Evolutionary conservation across 1,140 invertebrate species (phyloP).

Genomic region (Eriosoma lanigerum): DNA sequence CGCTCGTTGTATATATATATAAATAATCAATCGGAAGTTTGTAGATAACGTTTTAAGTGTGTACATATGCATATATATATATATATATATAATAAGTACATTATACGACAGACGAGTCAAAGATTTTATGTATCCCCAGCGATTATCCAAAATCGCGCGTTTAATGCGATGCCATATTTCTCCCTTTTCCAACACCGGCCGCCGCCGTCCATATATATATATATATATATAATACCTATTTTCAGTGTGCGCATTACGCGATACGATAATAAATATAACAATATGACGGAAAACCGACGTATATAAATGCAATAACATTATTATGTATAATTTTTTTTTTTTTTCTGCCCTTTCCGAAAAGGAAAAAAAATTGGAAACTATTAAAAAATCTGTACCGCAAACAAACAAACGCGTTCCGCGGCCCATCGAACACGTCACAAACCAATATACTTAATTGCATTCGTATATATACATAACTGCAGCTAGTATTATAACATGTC

Average conservation of each 20-base stretch:
- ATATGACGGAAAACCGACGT: neutral
- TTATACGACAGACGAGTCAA: neutral
- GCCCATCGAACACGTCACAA: conserved; percentile 15
- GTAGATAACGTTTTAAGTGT: too few relatives aligned
- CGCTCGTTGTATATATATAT: too few relatives aligned
- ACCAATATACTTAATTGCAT: conserved; percentile 11
- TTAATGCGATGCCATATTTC: conserved; percentile 14
- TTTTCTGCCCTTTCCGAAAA: neutral
- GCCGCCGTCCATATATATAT: neutral
- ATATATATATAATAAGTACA: too few relatives aligned
- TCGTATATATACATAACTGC: neutral
- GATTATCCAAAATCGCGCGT: neutral
- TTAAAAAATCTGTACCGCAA: neutral
- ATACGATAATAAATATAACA: neutral
- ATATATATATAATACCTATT: neutral
- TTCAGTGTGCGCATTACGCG: neutral
- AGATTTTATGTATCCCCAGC: conserved; percentile 10
- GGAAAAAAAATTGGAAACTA: neutral
- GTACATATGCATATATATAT: too few relatives aligned
- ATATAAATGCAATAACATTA: neutral
- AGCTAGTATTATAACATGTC: too few relatives aligned
- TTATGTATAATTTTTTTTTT: neutral
- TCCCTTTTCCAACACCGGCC: neutral
- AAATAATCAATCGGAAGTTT: too few relatives aligned
- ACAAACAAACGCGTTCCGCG: neutral